phyloP scores from a whole-genome alignment of 2,113 vertebrate genomes.

The Crotalus horridus region DNA sequence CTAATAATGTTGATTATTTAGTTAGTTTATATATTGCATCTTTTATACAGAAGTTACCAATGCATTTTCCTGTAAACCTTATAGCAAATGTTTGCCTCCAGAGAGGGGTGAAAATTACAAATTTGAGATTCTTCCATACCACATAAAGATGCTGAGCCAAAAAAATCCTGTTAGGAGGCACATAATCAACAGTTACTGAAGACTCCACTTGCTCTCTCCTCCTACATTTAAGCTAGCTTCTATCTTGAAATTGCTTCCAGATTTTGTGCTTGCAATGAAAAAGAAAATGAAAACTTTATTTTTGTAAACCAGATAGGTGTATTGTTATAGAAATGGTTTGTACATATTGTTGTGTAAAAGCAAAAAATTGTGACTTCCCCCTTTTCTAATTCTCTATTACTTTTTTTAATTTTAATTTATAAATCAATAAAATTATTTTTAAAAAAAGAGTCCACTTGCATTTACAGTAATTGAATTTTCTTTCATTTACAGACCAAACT shows the following conservation, averaged over 20 bases:
- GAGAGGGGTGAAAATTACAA: neutral
- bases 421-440: too few relatives aligned
- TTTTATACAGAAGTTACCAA: neutral
- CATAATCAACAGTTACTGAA: neutral
- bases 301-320: too few relatives aligned
- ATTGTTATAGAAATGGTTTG: too few relatives aligned
- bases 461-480: neutral
- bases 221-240: too few relatives aligned
- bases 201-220: neutral
- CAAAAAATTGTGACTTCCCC: too few relatives aligned
- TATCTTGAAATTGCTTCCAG: too few relatives aligned
- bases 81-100: neutral
- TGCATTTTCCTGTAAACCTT: neutral
- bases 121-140: neutral
- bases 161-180: neutral
- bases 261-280: too few relatives aligned
- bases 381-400: too few relatives aligned
- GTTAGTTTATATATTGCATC: neutral
- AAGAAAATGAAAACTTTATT: too few relatives aligned
- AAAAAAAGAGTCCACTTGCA: neutral
- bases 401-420: too few relatives aligned
- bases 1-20: neutral
- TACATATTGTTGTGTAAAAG: too few relatives aligned
- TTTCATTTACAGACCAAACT: neutral
- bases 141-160: neutral